Percentiles rank a stretch among this genome's conserved stretches.
phyloP scores from a whole-genome alignment of 2,113 vertebrate species.

The Picathartes gymnocephalus region DNA sequence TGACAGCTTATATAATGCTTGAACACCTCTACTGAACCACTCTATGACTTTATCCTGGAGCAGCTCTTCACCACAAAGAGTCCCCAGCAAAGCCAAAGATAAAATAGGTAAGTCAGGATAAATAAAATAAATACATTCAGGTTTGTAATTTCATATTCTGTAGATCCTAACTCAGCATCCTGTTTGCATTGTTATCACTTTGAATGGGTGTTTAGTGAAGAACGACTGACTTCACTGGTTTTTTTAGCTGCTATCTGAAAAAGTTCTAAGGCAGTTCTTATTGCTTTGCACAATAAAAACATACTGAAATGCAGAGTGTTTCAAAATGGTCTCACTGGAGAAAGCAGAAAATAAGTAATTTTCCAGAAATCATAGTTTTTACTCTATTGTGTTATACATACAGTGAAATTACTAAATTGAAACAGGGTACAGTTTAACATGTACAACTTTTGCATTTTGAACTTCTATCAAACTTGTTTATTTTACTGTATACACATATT shows the following conservation, averaged over 20 bases:
- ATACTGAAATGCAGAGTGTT: neutral
- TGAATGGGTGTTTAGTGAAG: neutral
- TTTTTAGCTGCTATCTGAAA: neutral
- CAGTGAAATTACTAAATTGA: neutral
- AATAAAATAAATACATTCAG: neutral
- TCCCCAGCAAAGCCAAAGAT: neutral
- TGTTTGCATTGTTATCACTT: neutral
- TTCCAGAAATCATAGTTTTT: neutral
- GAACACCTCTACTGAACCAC: neutral
- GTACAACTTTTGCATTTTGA: neutral
- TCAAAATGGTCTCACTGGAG: neutral
- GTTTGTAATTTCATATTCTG: neutral
- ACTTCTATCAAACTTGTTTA: neutral
- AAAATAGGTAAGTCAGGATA: neutral
- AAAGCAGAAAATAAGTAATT: neutral
- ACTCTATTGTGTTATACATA: neutral
- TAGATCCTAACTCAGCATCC: neutral
- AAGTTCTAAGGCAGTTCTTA: neutral
- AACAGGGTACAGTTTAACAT: neutral
- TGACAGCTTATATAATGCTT: neutral
- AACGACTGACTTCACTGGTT: neutral
- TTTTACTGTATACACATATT: neutral
- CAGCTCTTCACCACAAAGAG: neutral
- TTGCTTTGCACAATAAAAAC: neutral
- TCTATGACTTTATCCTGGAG: neutral